Base-by-base conservation (phyloP, 1,140 invertebrate genomes). In the Zophobas morio region DNA sequence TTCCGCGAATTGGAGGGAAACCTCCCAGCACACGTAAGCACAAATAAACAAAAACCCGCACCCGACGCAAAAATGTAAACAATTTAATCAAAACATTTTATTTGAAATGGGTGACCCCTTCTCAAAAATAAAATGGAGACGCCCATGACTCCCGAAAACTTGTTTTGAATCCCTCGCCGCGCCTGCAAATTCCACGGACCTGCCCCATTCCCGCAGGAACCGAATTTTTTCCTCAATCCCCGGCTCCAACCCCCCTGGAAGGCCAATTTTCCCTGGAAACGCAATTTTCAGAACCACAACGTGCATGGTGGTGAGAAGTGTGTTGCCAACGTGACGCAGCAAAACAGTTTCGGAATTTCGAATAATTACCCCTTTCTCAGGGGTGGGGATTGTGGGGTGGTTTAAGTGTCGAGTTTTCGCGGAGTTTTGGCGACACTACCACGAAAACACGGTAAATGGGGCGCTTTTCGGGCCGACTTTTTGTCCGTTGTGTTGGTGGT, bases 401-500 rank as follows among this genome's bases (percentile, higher is more conserved):
- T 51, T 51, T 5, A 51, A 2, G 4, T 4, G 2, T 2, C 2
- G 4, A 51, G 49, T 1, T 8, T n/a, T n/a, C 35, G 57, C 35
- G 57, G 2, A 6, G 34, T 39, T 63, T 39, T 4, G 5, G 57
- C 8, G 20, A 20, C 20, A 20, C 20, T 20, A 20, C 20, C 20
- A 42, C n/a, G 49, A 20, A 66, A 46, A 33, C 0, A 20, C 37
- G 2, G 60, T 40, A 5, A 63, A 46, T n/a, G 33, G 8, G 39
- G 8, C 1, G 6, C 1, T 32, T 32, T 46, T 8, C 1, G 40
- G 4, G 60, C 42, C 42, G 60, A 2, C 42, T 74, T 37, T 74
- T 40, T 60, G 54, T 47, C 5, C 66, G 63, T 79, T 79, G 74
- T 34, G 82, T 85, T 86, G 85, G 84, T 78, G 82, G 72, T 81